These are phyloP conservation scores for Cisticola juncidis DNA, from an alignment of 2,113 vertebrate species.

Conservation along the genomic window DNA sequence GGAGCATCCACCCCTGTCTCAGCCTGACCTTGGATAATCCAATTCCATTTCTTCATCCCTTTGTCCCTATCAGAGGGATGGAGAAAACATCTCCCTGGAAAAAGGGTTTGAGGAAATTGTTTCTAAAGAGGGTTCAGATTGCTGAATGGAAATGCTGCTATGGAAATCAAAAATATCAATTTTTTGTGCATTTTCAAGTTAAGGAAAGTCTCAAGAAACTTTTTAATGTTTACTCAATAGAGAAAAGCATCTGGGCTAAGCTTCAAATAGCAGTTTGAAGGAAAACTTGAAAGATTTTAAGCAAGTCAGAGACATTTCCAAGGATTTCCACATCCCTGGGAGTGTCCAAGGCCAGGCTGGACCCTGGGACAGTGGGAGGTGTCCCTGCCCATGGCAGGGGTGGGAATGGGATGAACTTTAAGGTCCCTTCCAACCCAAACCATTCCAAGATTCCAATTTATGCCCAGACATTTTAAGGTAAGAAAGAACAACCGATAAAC, in stretches of 20 bases:
- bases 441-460: background rate
- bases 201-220: rapidly evolving
- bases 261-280: background rate
- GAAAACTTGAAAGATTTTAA: background rate
- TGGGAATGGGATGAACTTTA: background rate
- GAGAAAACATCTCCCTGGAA: background rate
- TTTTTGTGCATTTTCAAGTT: background rate
- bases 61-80: rapidly evolving
- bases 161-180: background rate
- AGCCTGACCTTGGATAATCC: background rate
- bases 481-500: background rate
- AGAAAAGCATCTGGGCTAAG: background rate
- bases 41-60: background rate
- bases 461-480: background rate
- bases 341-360: background rate
- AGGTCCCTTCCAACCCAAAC: background rate
- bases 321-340: background rate
- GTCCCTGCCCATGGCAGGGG: background rate
- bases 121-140: background rate
- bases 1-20: background rate
- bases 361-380: background rate
- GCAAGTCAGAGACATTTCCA: background rate
- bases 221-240: background rate
- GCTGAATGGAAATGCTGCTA: background rate
- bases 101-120: background rate